phyloP scores from a whole-genome alignment of 2,888 invertebrate species.

The Aquatica leii region DNA sequence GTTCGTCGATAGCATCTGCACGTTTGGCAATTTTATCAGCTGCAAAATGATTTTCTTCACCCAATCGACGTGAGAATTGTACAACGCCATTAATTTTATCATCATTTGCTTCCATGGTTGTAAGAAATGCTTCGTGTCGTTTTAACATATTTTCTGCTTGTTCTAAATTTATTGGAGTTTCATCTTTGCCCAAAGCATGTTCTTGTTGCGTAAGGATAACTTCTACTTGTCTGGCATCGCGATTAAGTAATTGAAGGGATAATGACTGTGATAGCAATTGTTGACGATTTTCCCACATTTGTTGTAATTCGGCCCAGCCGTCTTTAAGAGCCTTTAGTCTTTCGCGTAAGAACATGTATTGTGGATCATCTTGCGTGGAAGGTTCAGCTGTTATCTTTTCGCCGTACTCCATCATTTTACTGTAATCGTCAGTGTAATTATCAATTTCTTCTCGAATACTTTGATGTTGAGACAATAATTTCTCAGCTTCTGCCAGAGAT shows the following conservation, averaged over 20 bases:
- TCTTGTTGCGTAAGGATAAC: slow-evolving; percentile 98
- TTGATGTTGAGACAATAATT: slow-evolving; percentile 95
- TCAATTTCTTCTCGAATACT: slow-evolving; percentile 99
- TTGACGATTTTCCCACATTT: slow-evolving; percentile 99
- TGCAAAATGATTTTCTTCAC: slow-evolving; percentile 88
- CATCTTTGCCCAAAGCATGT: slow-evolving; percentile 95
- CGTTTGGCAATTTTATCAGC: slow-evolving; percentile 96
- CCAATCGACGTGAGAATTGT: slow-evolving; percentile 89
- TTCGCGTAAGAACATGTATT: slow-evolving; percentile 99
- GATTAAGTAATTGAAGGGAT: slow-evolving; percentile 93
- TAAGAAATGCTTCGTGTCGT: slow-evolving; percentile 98
- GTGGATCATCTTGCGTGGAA: slow-evolving; percentile 92
- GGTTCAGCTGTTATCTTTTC: slow-evolving; percentile 91
- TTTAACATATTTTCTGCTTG: slow-evolving; percentile 98
- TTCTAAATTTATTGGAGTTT: slow-evolving; percentile 91
- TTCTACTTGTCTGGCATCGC: slow-evolving; percentile 97
- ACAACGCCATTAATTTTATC: slow-evolving; percentile 98
- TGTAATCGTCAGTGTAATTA: slow-evolving; percentile 97
- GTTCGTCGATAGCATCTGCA: slow-evolving; percentile 91
- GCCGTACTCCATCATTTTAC: slow-evolving; percentile 99
- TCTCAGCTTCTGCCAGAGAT: slow-evolving; percentile 95
- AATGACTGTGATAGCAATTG: slow-evolving; percentile 93
- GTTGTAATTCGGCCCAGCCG: slow-evolving; percentile 98
- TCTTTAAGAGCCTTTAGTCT: slow-evolving; percentile 97
- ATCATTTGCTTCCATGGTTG: slow-evolving; percentile 99